These are phyloP conservation scores for Drosophila nr. fundita DNA, from an alignment of 2,888 invertebrate genomes.

Conservation along the genomic window DNA sequence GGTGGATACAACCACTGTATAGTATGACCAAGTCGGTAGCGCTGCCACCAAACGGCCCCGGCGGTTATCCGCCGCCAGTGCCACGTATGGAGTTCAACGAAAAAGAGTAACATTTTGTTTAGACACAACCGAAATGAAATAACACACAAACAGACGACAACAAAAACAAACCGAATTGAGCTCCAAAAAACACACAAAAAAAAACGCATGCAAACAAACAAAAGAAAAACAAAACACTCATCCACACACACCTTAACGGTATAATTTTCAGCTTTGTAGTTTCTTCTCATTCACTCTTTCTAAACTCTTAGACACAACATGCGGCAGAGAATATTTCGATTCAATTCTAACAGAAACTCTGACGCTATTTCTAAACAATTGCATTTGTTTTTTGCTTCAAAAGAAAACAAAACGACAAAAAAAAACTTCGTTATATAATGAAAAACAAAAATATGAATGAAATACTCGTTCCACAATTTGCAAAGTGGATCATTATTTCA, in stretches of 20 bases:
- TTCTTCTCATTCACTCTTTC: conserved; percentile 70
- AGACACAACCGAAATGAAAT: conserved; percentile 63
- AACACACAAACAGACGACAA: conserved; percentile 41
- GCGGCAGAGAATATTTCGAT: conserved; percentile 35
- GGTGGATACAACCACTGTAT: conserved; percentile 85
- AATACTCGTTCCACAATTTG: conserved; percentile 68
- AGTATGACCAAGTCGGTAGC: conserved; percentile 80
- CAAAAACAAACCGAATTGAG: conserved; percentile 40
- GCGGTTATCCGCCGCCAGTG: conserved; percentile 73
- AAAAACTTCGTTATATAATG: conserved; percentile 55
- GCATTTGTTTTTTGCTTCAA: conserved; percentile 76
- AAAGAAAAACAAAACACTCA: conserved; percentile 38
- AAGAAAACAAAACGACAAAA: conserved; percentile 49
- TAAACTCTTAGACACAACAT: conserved; percentile 44
- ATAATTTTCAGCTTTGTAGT: conserved; percentile 72
- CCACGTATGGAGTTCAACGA: conserved; percentile 83
- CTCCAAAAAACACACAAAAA: conserved; percentile 43
- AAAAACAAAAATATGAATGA: conserved; percentile 56
- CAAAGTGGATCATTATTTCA: conserved; percentile 60
- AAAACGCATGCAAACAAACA: conserved; percentile 19
- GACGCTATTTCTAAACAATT: conserved; percentile 77
- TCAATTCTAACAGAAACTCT: conserved; percentile 44
- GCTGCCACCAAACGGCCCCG: conserved; percentile 83
- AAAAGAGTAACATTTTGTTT: conserved; percentile 82
- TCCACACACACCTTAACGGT: conserved; percentile 39